Percentiles rank a stretch among this genome's conserved stretches.
Conservation (phyloP, 1,140 invertebrate genomes). For the Rhynchophorus ferrugineus region DNA sequence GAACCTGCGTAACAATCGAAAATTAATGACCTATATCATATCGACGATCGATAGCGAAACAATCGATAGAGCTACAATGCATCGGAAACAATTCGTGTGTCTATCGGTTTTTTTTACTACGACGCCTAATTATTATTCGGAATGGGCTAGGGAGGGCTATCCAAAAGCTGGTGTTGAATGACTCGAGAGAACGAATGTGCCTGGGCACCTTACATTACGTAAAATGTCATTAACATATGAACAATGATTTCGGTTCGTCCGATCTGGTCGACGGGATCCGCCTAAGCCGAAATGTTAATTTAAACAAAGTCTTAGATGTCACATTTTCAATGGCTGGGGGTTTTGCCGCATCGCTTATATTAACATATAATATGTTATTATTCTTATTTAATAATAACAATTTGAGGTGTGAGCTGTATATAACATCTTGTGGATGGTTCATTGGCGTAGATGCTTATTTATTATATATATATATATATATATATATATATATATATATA, state of each 20-base stretch:
- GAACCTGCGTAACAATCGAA: no score
- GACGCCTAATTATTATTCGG: no score
- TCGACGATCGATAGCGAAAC: no score
- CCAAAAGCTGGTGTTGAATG: no score
- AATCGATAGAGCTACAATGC: no score
- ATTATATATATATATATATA: no score
- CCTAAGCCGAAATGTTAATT: constrained; percentile 40
- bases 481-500: no score
- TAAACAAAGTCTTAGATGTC: constrained; percentile 35
- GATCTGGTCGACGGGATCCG: constrained; percentile 27
- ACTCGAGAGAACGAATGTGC: constrained; percentile 15
- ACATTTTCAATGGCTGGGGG: constrained; percentile 30
- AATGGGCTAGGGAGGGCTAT: no score
- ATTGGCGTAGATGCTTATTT: no score
- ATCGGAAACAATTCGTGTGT: no score
- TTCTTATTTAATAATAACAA: constrained; percentile 41
- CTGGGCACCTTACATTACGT: constrained; percentile 13
- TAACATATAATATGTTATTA: constrained; percentile 42
- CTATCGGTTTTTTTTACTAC: no score
- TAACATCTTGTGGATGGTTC: constrained; percentile 5
- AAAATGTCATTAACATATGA: constrained; percentile 36
- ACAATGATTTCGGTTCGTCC: constrained; percentile 39
- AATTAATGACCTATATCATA: no score
- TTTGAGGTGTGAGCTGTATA: constrained; percentile 35
- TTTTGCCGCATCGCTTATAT: constrained; percentile 34